Evolutionary conservation across 2,113 vertebrate species (phyloP).

Genomic region (Panurus biarmicus): DNA sequence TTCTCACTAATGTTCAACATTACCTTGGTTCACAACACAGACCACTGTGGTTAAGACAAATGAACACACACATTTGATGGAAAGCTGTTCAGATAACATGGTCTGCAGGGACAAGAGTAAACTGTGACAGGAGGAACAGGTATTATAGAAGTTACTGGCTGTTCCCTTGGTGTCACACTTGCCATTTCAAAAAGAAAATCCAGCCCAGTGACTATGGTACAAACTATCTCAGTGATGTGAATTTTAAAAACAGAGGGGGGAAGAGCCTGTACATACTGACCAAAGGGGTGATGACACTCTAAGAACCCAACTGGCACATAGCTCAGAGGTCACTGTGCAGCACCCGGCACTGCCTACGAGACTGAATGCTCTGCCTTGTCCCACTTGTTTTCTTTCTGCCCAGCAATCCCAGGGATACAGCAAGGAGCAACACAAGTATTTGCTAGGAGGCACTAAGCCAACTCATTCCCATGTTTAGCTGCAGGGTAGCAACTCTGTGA

Average conservation of each 20-base stretch:
- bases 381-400: not conserved
- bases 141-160: not conserved
- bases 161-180: not conserved
- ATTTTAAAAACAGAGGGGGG: not conserved
- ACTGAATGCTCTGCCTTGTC: slow-evolving; percentile 41
- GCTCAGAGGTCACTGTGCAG: not conserved
- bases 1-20: not conserved
- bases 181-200: not conserved
- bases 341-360: not conserved
- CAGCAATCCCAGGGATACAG: not conserved
- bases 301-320: slow-evolving; percentile 23
- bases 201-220: not conserved
- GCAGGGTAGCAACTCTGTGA: not conserved
- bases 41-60: not conserved
- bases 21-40: not conserved
- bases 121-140: not conserved
- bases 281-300: not conserved
- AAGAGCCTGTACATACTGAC: not conserved
- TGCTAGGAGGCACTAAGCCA: slow-evolving; percentile 28
- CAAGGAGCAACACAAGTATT: slow-evolving; percentile 15
- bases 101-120: not conserved
- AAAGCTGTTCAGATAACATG: not conserved
- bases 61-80: not conserved
- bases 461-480: not conserved
- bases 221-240: not conserved